A percentile compares a stretch with the other conserved stretches of the same genome.
Evolutionary conservation across 2,888 invertebrate species (phyloP).

Genomic region (Antheraea yamamai): DNA sequence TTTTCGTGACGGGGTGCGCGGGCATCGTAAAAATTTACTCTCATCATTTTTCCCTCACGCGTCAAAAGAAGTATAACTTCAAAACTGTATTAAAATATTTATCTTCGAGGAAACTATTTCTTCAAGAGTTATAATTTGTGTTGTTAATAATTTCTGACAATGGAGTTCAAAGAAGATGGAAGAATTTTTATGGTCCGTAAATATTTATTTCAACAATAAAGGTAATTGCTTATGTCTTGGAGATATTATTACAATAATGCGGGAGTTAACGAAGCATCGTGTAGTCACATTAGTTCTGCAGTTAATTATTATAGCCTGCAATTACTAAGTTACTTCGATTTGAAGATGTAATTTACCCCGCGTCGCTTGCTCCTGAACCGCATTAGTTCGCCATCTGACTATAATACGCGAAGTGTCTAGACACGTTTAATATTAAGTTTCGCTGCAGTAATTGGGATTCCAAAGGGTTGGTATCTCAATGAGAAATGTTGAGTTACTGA

Average conservation of each 20-base stretch:
- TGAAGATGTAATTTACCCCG: constrained; percentile 12
- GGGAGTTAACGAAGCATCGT: not conserved
- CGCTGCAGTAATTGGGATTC: not conserved
- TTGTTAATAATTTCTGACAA: too few relatives aligned
- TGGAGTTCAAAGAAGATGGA: too few relatives aligned
- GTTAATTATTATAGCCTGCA: constrained; percentile 8
- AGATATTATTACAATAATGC: not conserved
- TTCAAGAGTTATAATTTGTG: too few relatives aligned
- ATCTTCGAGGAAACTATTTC: too few relatives aligned
- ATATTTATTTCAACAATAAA: too few relatives aligned
- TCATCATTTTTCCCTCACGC: too few relatives aligned
- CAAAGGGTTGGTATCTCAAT: not conserved
- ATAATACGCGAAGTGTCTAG: not conserved
- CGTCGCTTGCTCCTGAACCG: not conserved
- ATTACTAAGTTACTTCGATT: constrained; percentile 14
- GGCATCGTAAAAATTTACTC: too few relatives aligned
- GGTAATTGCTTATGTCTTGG: too few relatives aligned
- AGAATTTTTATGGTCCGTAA: too few relatives aligned
- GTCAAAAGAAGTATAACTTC: too few relatives aligned
- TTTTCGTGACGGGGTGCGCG: too few relatives aligned
- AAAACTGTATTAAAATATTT: too few relatives aligned
- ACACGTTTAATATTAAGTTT: not conserved
- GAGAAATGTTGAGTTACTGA: not conserved
- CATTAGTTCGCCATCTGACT: not conserved
- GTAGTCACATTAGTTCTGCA: constrained; percentile 8